These are phyloP conservation scores for Platyscapa corneri DNA, from an alignment of 1,140 invertebrate species.

Conservation along the genomic window DNA sequence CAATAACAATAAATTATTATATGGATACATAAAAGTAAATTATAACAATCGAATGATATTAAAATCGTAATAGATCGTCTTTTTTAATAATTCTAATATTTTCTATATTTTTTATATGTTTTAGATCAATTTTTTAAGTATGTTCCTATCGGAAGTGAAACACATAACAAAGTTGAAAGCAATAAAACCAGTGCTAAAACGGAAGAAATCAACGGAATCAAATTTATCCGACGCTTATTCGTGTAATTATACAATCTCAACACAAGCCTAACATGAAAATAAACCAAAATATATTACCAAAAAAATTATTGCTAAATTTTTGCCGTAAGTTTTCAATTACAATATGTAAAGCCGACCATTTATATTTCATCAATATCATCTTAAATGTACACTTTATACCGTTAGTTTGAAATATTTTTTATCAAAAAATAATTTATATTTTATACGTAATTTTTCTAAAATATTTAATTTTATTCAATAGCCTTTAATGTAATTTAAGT, in stretches of 20 bases:
- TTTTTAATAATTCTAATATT: too few species aligned
- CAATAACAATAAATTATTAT: too few species aligned
- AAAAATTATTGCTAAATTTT: background rate
- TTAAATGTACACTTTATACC: too few species aligned
- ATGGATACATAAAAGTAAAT: too few species aligned
- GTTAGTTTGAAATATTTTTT: too few species aligned
- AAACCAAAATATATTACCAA: background rate
- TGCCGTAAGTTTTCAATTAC: background rate
- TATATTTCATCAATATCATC: too few species aligned
- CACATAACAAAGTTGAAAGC: constrained; percentile 3
- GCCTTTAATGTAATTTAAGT: too few species aligned
- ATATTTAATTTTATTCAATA: too few species aligned
- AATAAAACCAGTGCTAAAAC: constrained; percentile 42
- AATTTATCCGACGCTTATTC: constrained; percentile 27
- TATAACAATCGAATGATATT: background rate
- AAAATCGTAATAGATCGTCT: background rate
- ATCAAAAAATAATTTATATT: too few species aligned
- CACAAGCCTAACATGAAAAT: constrained; percentile 14
- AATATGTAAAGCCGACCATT: too few species aligned
- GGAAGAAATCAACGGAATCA: constrained; percentile 19
- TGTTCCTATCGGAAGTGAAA: constrained; percentile 21
- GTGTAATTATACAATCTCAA: constrained; percentile 44
- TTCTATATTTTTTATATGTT: background rate
- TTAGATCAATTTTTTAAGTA: constrained; percentile 4
- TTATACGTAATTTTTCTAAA: too few species aligned